phyloP scores from a whole-genome alignment of 2,888 invertebrate species.

The Seira sanloemensis region DNA sequence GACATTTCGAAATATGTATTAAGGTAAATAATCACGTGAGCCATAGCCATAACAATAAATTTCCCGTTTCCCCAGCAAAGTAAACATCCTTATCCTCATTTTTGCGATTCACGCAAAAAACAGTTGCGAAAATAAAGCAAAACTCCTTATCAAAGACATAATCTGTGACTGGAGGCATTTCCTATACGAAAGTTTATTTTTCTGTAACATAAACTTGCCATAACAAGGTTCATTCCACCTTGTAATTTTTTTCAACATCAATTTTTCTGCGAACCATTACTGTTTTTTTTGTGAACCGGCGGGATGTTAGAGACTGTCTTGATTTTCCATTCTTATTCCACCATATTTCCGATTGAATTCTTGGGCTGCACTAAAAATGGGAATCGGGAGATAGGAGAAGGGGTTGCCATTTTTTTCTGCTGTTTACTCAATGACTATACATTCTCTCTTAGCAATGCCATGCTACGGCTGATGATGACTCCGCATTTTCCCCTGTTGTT shows the following conservation, averaged over 20 bases:
- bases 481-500: neutral
- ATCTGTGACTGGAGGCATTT: neutral
- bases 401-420: neutral
- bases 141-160: neutral
- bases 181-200: too few species aligned
- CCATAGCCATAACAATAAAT: conserved; percentile 10
- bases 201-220: too few species aligned
- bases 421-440: conserved; percentile 20
- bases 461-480: conserved; percentile 12
- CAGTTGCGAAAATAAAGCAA: conserved; percentile 2
- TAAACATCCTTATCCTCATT: conserved; percentile 4
- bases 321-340: conserved; percentile 12
- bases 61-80: conserved; percentile 18
- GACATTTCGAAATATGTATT: neutral
- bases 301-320: neutral
- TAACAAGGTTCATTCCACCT: neutral
- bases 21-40: conserved; percentile 2
- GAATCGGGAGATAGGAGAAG: too few species aligned
- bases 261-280: neutral
- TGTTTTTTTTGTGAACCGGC: neutral
- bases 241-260: too few species aligned
- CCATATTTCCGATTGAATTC: neutral
- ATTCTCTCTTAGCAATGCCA: conserved; percentile 2
- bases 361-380: neutral
- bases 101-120: neutral